Evolutionary conservation across 1,140 invertebrate species (phyloP), one percentile per base, ranked within the genome.

Genomic region (Drosophila arawakana): DNA sequence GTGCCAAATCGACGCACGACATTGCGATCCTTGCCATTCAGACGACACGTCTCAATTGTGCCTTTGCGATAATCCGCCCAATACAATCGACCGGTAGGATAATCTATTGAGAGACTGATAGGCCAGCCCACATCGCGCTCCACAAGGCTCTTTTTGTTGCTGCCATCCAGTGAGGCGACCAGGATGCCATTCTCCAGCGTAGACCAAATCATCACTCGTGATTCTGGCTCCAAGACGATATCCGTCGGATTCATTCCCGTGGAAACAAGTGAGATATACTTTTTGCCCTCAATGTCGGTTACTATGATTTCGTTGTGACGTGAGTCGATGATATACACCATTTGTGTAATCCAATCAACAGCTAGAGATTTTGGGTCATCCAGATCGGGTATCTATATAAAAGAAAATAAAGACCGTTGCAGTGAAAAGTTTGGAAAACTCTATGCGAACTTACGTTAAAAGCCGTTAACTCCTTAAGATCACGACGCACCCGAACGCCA

Each of bases 261-360:
- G 11, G 92, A 93, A 2, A 96, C 93, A 1, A 96, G 80, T 0
- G 94, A 95, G 11, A 94, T 93, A 43, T 93, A 92, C 55, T 93
- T 93, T 11, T 93, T 93, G 39, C 95, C 95, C 75, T 95, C 94
- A 3, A 95, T 92, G 49, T 94, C 94, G 2, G 94, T 93, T 5
- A 95, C 94, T 39, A 94, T 94, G 44, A 97, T 95, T 62, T 93
- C 74, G 54, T 90, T 90, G 55, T 88, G 93, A 90, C 80, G 95
- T 30, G 94, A 94, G 92, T 97, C 96, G 6, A 96, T 94, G 92
- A 96, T 96, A 92, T 97, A 98, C 13, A 98, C 91, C 58, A 95
- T 93, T 67, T 94, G 93, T 0, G 95, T 94, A 5, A 96, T 93
- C 94, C 96, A 97, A 92, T 98, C 97, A 15, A 98, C 94, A 4